Percentiles rank a stretch among this genome's conserved stretches.
phyloP scores from a whole-genome alignment of 2,113 vertebrate species.

The Muntiacus muntjak region DNA sequence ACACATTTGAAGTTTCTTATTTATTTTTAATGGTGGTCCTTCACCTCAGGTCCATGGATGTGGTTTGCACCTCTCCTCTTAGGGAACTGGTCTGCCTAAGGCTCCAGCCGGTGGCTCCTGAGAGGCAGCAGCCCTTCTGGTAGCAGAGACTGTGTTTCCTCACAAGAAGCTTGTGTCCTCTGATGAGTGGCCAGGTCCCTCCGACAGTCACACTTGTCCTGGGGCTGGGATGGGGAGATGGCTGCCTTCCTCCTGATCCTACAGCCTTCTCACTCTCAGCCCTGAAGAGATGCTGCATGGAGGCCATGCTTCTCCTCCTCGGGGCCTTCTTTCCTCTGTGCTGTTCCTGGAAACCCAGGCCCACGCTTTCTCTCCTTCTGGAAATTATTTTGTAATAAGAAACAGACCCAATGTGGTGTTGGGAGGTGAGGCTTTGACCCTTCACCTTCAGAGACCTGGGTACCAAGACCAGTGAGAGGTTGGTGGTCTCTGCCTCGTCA shows the following conservation, averaged over 20 bases:
- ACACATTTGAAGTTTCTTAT: conserved; percentile 45
- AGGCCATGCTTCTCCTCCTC: not conserved
- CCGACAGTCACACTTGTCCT: accelerated
- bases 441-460: conserved; percentile 39
- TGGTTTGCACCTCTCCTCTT: conserved; percentile 39
- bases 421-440: conserved; percentile 58
- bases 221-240: accelerated
- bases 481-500: conserved; percentile 61
- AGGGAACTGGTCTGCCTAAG: not conserved
- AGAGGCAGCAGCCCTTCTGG: not conserved
- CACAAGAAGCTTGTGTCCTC: not conserved
- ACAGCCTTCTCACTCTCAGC: not conserved
- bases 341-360: not conserved
- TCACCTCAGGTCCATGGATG: conserved; percentile 4
- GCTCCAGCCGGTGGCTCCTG: not conserved
- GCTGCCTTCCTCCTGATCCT: accelerated
- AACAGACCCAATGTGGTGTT: conserved; percentile 55
- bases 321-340: not conserved
- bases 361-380: conserved; percentile 30
- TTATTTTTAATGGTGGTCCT: conserved; percentile 42
- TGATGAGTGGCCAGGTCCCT: not conserved
- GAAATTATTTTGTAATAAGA: conserved; percentile 66
- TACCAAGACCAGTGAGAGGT: conserved; percentile 41
- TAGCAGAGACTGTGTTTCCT: not conserved
- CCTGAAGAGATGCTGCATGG: not conserved